Evolutionary conservation across 2,888 invertebrate species (phyloP), one percentile per base, ranked within the genome.

Genomic region (Apamea sordens): DNA sequence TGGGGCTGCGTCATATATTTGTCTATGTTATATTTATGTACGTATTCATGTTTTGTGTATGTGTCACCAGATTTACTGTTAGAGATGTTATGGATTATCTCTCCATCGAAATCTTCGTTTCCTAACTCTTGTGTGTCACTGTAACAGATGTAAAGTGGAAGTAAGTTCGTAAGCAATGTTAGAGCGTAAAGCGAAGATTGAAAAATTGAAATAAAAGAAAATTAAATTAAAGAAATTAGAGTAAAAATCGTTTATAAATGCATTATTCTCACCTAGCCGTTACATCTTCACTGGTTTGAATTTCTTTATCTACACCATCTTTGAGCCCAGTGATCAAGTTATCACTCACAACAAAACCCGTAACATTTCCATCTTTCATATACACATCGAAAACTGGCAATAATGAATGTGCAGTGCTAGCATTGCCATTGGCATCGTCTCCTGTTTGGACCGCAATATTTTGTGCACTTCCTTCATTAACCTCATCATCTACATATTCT

Each of bases 281-380:
- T 47, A 73, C 72, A 50, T 89, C 88, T 70, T 90, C 88, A 67
- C 61, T 82, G 32, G 88, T 88, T 83, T 90, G 90, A 65, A 87
- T 88, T 59, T 79, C 86, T 75, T 91, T 92, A 85, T 91, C 90
- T 10, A 87, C 86, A 41, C 86, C 82, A 59, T 86, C 84, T 79
- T 89, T 86, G 50, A 87, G 74, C 21, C 84, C 82, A 28, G 84
- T 80, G 21, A 87, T 84, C 18, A 82, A 70, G 72, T 87, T 87
- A 80, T 91, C 85, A 73, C 90, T 88, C 5, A 92, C 89, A 77
- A 92, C 88, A 76, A 91, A 92, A 44, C 91, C 92, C 0, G 91
- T 91, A 36, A 92, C 91, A 87, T 92, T 91, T 11, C 92, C 92
- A 76, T 92, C 90, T 79, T 92, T 92, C 92, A 92, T 91, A 83